Conservation (phyloP, 2,113 vertebrate species). For the Phylloscopus trochilus region DNA sequence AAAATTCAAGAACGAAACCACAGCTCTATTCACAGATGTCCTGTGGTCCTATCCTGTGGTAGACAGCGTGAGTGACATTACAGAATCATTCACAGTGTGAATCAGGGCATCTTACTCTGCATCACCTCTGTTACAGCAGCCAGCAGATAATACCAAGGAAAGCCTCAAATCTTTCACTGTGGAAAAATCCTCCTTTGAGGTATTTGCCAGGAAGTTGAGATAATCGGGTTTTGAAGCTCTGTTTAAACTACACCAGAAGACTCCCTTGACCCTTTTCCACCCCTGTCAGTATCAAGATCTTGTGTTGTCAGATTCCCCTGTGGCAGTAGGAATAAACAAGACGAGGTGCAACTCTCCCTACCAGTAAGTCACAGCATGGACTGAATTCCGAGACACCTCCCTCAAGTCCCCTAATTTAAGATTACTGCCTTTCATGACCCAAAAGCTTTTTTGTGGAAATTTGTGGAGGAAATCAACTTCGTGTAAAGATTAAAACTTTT, state of each 20-base stretch:
- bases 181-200: background rate
- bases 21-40: background rate
- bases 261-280: background rate
- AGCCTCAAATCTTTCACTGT: background rate
- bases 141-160: background rate
- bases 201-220: background rate
- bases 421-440: background rate
- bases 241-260: background rate
- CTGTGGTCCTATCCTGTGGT: background rate
- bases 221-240: background rate
- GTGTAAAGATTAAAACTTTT: background rate
- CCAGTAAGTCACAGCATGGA: background rate
- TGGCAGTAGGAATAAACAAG: background rate
- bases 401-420: background rate
- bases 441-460: background rate
- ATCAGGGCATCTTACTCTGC: background rate
- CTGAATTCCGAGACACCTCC: background rate
- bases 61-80: background rate
- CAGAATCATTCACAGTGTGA: background rate
- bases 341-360: fast-evolving
- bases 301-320: background rate
- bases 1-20: background rate
- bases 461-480: background rate
- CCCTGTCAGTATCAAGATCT: background rate
- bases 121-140: background rate